Base-by-base conservation (phyloP, 2,888 invertebrate genomes). In the Oxytorus armatus region DNA sequence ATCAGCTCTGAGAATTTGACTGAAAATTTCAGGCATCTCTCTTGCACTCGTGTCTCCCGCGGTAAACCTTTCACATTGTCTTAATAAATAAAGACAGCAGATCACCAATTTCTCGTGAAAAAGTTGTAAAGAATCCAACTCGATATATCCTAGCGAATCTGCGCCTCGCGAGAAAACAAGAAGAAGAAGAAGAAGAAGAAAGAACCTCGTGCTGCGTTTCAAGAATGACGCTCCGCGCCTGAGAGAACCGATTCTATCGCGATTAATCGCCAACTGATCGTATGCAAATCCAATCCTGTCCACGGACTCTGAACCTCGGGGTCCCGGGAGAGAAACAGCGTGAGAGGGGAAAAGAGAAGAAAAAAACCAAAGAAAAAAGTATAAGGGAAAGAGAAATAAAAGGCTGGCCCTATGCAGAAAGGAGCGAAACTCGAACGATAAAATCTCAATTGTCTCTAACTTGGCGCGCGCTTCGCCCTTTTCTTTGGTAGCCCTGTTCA, bases 211-310 rank as follows among this genome's bases (percentile, higher is more conserved):
- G 66, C 33, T 18, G 59, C 14, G n/a, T 61, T 79, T 63, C 61
- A 68, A 76, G 80, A 57, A 73, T n/a, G 53, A 65, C 72, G 44
- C 10, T 63, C 25, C 25, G 44, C 36, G 49, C 72, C 72, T 59
- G 42, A 55, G 47, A 25, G 76, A 51, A 57, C 63, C 85, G 87
- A 87, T 85, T 85, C 83, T 85, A 88, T 88, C 88, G 75, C 72
- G 83, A 78, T 88, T 88, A 88, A 88, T 88, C 88, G 88, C 86
- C 88, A 87, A 87, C 85, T 86, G 88, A 88, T 88, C 88, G 87
- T 85, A 87, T 88, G 88, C 88, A 88, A 88, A 88, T 88, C 82
- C 82, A 79, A 80, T 25, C 59, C 73, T 39, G 59, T 69, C 23
- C 39, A 23, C n/a, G 14, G 63, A 8, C 29, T 29, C 16, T 11